Percentiles rank a stretch among this genome's conserved stretches.
Evolutionary conservation across 1,140 invertebrate species (phyloP).

Genomic region (Atta texana): DNA sequence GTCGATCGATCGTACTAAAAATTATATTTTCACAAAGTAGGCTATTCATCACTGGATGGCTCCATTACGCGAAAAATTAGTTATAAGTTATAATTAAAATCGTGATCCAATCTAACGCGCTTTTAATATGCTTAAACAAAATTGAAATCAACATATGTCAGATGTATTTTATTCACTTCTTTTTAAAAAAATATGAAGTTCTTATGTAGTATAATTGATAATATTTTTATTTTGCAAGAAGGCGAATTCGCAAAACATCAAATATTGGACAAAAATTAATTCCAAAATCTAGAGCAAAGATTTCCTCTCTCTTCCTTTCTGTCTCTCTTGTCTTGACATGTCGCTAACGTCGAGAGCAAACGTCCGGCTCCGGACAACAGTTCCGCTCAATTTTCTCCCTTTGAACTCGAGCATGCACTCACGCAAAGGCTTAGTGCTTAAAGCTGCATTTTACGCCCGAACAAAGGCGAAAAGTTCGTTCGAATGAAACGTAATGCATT

Average conservation of each 20-base stretch:
- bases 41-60: neutral
- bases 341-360: conserved; percentile 71
- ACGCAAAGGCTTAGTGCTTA: conserved; percentile 42
- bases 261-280: conserved; percentile 7
- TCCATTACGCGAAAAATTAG: neutral
- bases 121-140: neutral
- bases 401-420: conserved; percentile 59
- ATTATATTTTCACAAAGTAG: conserved; percentile 25
- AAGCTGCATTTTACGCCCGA: conserved; percentile 53
- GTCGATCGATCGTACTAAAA: conserved; percentile 29
- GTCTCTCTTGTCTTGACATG: conserved; percentile 28
- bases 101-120: neutral
- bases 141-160: neutral
- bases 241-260: neutral
- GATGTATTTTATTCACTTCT: too few relatives aligned
- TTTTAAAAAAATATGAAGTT: neutral
- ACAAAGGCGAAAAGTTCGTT: conserved; percentile 39
- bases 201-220: neutral
- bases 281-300: neutral
- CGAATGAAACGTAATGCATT: conserved; percentile 51
- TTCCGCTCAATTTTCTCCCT: conserved; percentile 78
- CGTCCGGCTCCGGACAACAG: conserved; percentile 74
- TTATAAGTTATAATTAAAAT: conserved; percentile 14
- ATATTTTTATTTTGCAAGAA: neutral
- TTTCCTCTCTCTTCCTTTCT: neutral